Base-by-base conservation (phyloP, 2,797 vertebrate genomes). In the Gymnocypris eckloni region DNA sequence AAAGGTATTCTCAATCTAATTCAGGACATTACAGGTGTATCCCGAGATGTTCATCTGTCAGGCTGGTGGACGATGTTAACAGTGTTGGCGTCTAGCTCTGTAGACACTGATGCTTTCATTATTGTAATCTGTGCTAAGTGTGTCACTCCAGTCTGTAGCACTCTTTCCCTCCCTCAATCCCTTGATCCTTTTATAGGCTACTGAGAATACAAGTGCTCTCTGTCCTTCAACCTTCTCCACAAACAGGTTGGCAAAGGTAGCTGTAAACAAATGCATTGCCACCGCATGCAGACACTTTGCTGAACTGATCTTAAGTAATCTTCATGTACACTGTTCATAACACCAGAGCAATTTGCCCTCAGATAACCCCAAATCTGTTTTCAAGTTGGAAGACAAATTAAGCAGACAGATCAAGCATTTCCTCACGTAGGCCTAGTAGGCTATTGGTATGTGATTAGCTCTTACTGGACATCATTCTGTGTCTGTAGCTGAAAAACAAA, bases 121-220 rank as follows among this genome's bases (percentile, higher is more conserved):
- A 69, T 45, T 70, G 73, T 86, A 81, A 86, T 86, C 80, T 86
- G 80, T 56, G 20, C 33, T 85, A 66, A 85, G 77, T 85, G 25
- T 72, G 54, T 85, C 69, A 73, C 79, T 77, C 64, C n/a, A 69
- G 11, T 81, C 82, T 76, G 78, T 50, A 66, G 69, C 73, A 50
- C 72, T 78, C 79, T 69, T 59, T 81, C 70, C 84, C 61, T 85
- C 50, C 20, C 45, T 61, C 70, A 85, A 64, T 88, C 72, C 67
- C 22, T 76, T 85, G 77, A 85, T 85, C 77, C 84, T 64, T 85
- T 80, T 85, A 85, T 33, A 64, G 69, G 39, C 41, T 61, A 61
- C 64, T 85, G 48, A 76, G 54, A 85, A 59, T 48, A 82, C 56
- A 67, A 82, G 52, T 75, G 70, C 70, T 75, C 45, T 86, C 25